Percentiles rank a stretch among this genome's conserved stretches.
Conservation (phyloP, 2,888 invertebrate genomes). For the Latrodectus hesperus region DNA sequence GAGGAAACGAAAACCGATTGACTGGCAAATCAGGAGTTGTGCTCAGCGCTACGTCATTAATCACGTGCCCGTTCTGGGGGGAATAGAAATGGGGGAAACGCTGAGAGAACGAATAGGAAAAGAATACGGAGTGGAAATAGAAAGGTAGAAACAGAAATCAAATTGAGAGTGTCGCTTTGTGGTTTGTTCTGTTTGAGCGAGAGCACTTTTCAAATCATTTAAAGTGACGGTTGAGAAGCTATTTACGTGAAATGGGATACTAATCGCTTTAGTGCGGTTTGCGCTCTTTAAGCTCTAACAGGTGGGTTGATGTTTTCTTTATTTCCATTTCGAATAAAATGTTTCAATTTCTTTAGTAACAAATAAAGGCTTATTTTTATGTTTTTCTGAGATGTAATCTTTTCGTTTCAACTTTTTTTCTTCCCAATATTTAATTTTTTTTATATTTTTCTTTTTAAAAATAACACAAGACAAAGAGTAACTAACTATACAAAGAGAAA, state of each 20-base stretch:
- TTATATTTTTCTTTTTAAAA: not conserved
- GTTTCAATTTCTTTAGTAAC: not conserved
- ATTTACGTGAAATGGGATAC: slow-evolving; percentile 50
- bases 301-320: slow-evolving; percentile 27
- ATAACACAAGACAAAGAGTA: no score
- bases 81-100: slow-evolving; percentile 4
- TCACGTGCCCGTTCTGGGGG: slow-evolving; percentile 49
- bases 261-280: slow-evolving; percentile 61
- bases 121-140: slow-evolving; percentile 62
- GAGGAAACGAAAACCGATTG: slow-evolving; percentile 65
- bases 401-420: not conserved
- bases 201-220: slow-evolving; percentile 53
- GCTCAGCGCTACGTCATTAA: slow-evolving; percentile 63
- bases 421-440: not conserved
- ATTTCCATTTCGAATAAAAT: slow-evolving; percentile 3
- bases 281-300: slow-evolving; percentile 34
- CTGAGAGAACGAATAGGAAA: slow-evolving; percentile 41
- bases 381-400: not conserved
- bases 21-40: slow-evolving; percentile 68
- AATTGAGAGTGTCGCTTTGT: slow-evolving; percentile 67
- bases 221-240: slow-evolving; percentile 27
- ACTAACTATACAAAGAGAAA: no score
- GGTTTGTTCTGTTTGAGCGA: slow-evolving; percentile 59
- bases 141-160: slow-evolving; percentile 66
- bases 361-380: not conserved